Conservation (phyloP, 2,797 vertebrate genomes). For the Adrianichthys oophorus region DNA sequence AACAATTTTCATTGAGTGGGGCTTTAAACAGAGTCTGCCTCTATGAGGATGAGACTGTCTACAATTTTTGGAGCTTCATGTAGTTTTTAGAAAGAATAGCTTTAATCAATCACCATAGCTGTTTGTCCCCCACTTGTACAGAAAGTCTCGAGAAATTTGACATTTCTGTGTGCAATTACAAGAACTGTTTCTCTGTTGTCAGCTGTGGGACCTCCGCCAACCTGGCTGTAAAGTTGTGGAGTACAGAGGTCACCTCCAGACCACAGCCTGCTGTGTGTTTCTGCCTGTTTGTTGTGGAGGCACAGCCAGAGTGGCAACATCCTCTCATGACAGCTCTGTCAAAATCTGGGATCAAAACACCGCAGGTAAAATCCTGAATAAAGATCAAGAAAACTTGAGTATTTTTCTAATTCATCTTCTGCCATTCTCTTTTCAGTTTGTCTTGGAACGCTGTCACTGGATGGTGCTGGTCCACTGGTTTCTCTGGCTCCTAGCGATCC, state of each 20-base stretch:
- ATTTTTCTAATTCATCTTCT: not conserved
- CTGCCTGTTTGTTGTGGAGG: slow-evolving; percentile 71
- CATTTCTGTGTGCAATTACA: slow-evolving; percentile 10
- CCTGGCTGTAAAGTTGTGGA: slow-evolving; percentile 84
- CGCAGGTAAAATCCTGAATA: slow-evolving; percentile 78
- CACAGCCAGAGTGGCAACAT: slow-evolving; percentile 81
- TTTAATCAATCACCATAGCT: not conserved
- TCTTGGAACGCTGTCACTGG: slow-evolving; percentile 80
- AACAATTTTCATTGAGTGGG: too few species aligned
- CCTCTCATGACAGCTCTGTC: slow-evolving; percentile 87
- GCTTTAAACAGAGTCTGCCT: too few species aligned
- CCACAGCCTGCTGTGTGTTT: slow-evolving; percentile 87
- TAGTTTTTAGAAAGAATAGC: not conserved
- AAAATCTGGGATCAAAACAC: slow-evolving; percentile 91
- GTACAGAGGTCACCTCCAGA: slow-evolving; percentile 90
- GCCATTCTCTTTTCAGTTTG: slow-evolving; percentile 72
- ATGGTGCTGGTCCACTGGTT: slow-evolving; percentile 84
- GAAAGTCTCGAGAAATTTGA: slow-evolving; percentile 6
- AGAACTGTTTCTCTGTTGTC: slow-evolving; percentile 39
- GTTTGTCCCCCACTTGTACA: not conserved
- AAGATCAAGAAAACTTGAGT: not conserved
- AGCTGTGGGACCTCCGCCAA: slow-evolving; percentile 96
- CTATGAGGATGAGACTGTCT: too few species aligned
- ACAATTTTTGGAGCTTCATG: slow-evolving; percentile 3
- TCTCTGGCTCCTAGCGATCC: slow-evolving; percentile 78